Evolutionary conservation across 2,888 invertebrate genomes (phyloP), one percentile per base, ranked within the genome.

Genomic region (Portevinia maculata): DNA sequence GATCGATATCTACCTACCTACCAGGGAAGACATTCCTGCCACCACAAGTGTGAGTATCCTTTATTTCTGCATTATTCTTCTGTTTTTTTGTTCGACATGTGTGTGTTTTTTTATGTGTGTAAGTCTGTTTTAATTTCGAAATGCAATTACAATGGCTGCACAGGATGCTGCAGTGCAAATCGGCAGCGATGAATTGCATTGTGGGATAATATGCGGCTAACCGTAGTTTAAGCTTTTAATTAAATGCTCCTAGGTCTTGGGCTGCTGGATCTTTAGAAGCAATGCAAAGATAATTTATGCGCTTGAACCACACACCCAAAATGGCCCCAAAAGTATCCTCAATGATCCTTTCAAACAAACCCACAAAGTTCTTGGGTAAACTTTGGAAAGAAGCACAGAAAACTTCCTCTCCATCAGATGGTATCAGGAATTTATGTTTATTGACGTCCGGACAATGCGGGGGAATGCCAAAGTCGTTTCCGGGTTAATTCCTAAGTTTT

Each of bases 151-250:
- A 71, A 67, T 57, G 60, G 65, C 60, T 50, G 19, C 59, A 57
- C 57, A 57, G 70, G 71, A 76, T 71, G 65, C 71, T 73, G 83
- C 78, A 76, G 30, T 69, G 71, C 53, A 64, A 52, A 69, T 62
- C 48, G 67, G 60, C 44, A 34, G 34, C 17, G n/a, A 30, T 48
- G 57, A 19, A 57, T 57, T 34, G 53, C 64, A 60, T 62, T 83
- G 71, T 67, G 60, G 60, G 50, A 19, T 21, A 60, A 78, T 73
- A 67, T 60, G 78, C 48, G 71, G 71, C 60, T 76, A 76, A 76
- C 71, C 71, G 83, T 67, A 50, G 65, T 71, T 71, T 73, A 73
- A 73, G 78, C 67, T 52, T 73, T 73, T 83, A 83, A 83, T 78
- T 78, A 83, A 83, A 83, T 46, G 37, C 69, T 73, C 50, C 21